These are phyloP conservation scores for Glaucopsyche alexis DNA, from an alignment of 2,888 invertebrate genomes.

Conservation along the genomic window DNA sequence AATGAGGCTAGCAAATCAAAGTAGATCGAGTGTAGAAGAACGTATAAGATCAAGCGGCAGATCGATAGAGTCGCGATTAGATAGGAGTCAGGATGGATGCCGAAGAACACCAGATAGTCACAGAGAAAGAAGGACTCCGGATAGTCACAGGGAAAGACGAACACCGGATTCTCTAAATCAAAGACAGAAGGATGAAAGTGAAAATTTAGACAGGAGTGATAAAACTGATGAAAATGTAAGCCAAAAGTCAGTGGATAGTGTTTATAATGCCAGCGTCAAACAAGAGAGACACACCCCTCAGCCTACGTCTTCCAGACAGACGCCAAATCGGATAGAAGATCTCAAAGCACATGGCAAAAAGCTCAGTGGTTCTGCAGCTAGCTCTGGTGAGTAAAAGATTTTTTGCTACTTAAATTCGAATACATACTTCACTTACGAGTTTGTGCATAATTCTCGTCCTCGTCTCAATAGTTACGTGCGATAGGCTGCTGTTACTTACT, in stretches of 20 bases:
- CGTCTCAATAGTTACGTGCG: no score
- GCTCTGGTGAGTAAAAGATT: slow-evolving; percentile 67
- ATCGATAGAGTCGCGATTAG: slow-evolving; percentile 60
- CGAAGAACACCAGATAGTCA: slow-evolving; percentile 57
- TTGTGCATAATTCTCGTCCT: not conserved
- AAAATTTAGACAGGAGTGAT: slow-evolving; percentile 41
- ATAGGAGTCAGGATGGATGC: slow-evolving; percentile 57
- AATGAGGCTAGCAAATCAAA: slow-evolving; percentile 63
- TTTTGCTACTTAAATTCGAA: no score
- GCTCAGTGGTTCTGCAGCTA: slow-evolving; percentile 80
- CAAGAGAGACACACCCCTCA: slow-evolving; percentile 65
- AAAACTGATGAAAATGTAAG: slow-evolving; percentile 69
- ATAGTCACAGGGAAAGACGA: slow-evolving; percentile 29
- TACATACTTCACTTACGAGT: not conserved
- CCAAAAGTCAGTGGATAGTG: slow-evolving; percentile 78
- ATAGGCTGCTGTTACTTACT: no score
- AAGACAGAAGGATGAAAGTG: slow-evolving; percentile 58
- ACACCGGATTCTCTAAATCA: slow-evolving; percentile 49
- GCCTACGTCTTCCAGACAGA: slow-evolving; percentile 71
- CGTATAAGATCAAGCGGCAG: slow-evolving; percentile 70
- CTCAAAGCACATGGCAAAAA: slow-evolving; percentile 70
- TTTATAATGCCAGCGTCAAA: slow-evolving; percentile 78
- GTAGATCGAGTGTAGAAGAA: slow-evolving; percentile 67
- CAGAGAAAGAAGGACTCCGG: slow-evolving; percentile 9
- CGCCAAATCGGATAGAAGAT: slow-evolving; percentile 73